A percentile compares a stretch with the other conserved stretches of the same genome.
These are phyloP conservation scores for Thymallus thymallus DNA, from an alignment of 2,113 vertebrate genomes.

Conservation along the genomic window DNA sequence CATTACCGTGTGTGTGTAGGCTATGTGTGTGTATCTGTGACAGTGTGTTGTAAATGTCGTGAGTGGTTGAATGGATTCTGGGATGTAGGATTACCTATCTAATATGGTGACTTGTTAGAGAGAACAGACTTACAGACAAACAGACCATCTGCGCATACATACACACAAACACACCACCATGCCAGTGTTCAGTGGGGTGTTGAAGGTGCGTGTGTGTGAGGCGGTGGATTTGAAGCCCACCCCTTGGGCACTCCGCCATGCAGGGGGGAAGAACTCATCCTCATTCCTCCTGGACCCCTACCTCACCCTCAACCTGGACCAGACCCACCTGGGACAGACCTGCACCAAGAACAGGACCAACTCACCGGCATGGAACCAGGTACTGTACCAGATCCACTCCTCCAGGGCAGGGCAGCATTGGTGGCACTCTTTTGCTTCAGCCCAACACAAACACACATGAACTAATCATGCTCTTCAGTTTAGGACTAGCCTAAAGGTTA, in stretches of 20 bases:
- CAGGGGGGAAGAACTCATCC: conserved; percentile 89
- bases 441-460: no score
- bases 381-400: conserved; percentile 81
- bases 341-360: conserved; percentile 96
- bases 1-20: background rate
- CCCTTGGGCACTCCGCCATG: conserved; percentile 95
- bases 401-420: no score
- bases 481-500: no score
- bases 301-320: conserved; percentile 96
- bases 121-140: conserved; percentile 9
- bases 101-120: conserved; percentile 44
- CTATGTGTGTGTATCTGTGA: conserved; percentile 23
- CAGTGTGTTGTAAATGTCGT: conserved; percentile 30
- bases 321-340: conserved; percentile 96
- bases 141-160: conserved; percentile 43
- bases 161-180: conserved; percentile 72
- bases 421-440: no score
- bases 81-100: conserved; percentile 54
- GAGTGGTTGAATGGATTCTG: conserved; percentile 52
- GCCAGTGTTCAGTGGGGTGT: conserved; percentile 97
- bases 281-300: conserved; percentile 97
- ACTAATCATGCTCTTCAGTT: no score
- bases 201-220: conserved; percentile 98
- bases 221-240: conserved; percentile 97
- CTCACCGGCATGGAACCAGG: conserved; percentile 96